phyloP scores from a whole-genome alignment of 2,888 invertebrate genomes.

The Heliconius aoede region DNA sequence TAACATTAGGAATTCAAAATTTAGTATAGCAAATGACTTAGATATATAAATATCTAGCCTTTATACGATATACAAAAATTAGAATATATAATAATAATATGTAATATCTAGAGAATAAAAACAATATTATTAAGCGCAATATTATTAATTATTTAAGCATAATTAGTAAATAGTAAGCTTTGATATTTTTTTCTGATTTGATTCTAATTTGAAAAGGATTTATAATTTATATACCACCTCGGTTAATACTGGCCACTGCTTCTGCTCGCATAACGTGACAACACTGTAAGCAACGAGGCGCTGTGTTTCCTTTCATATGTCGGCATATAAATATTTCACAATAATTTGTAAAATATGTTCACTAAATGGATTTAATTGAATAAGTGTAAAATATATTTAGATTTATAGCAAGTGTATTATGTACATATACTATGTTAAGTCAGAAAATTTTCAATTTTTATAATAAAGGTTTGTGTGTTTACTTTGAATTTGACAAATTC shows the following conservation, averaged over 20 bases:
- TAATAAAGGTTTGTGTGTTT: constrained; percentile 63
- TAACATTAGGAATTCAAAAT: no score
- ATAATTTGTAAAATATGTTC: background rate
- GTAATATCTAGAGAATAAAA: no score
- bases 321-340: constrained; percentile 10
- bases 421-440: constrained; percentile 43
- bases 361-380: background rate
- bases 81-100: no score
- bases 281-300: background rate
- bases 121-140: no score
- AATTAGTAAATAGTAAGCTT: no score
- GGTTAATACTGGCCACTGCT: background rate
- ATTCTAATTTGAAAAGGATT: background rate
- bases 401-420: background rate
- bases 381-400: background rate
- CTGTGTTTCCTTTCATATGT: background rate
- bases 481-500: constrained; percentile 59
- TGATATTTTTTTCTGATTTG: background rate
- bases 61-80: no score
- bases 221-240: background rate
- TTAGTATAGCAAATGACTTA: no score
- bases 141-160: no score
- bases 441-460: constrained; percentile 43
- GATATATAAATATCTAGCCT: no score
- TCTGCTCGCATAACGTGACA: background rate